Evolutionary conservation across 2,888 invertebrate species (phyloP).

Genomic region (Drosophila testacea): DNA sequence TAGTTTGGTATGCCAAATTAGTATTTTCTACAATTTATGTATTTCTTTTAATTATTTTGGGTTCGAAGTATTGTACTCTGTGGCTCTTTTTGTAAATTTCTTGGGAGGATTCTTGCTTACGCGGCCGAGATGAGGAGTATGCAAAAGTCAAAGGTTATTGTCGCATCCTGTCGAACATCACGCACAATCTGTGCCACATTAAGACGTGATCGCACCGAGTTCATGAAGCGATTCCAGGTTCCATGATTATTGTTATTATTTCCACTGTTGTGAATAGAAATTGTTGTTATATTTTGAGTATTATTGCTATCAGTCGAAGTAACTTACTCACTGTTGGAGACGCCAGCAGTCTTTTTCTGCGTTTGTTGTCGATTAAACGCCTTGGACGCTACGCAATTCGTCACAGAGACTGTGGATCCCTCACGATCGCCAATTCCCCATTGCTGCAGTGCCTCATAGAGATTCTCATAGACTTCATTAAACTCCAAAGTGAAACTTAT

Average conservation of each 20-base stretch:
- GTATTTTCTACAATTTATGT: no score
- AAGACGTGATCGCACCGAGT: slow-evolving; percentile 88
- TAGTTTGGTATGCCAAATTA: no score
- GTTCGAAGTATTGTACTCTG: no score
- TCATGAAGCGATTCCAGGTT: slow-evolving; percentile 88
- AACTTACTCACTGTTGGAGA: slow-evolving; percentile 47
- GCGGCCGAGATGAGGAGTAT: slow-evolving; percentile 90
- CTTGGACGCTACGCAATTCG: slow-evolving; percentile 87
- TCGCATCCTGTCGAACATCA: slow-evolving; percentile 88
- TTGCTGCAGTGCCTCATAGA: slow-evolving; percentile 87
- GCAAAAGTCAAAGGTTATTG: slow-evolving; percentile 91
- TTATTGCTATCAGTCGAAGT: slow-evolving; percentile 50
- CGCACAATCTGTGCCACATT: slow-evolving; percentile 91
- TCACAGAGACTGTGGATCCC: slow-evolving; percentile 87
- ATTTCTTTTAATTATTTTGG: no score
- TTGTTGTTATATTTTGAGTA: no score
- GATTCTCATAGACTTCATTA: slow-evolving; percentile 87
- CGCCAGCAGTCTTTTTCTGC: slow-evolving; percentile 25
- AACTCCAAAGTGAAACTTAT: slow-evolving; percentile 88
- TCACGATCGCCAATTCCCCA: slow-evolving; percentile 88
- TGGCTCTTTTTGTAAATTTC: no score
- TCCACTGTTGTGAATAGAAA: neutral
- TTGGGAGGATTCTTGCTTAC: slow-evolving; percentile 80
- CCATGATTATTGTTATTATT: slow-evolving; percentile 42
- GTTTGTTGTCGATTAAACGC: slow-evolving; percentile 55